Evolutionary conservation across 2,888 invertebrate genomes (phyloP).

Genomic region (Drosophila eohydei): DNA sequence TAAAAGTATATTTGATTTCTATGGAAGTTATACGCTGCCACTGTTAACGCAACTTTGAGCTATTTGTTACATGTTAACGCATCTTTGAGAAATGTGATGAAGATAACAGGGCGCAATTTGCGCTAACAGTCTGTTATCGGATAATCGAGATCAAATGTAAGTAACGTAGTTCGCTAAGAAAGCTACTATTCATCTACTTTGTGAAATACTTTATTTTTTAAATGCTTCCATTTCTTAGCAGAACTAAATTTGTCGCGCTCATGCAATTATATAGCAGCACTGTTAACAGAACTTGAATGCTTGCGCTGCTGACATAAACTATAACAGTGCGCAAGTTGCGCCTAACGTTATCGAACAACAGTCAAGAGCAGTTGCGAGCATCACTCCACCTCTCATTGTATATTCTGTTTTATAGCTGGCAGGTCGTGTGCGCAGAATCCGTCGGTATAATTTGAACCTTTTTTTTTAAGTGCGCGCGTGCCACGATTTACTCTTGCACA

Average conservation of each 20-base stretch:
- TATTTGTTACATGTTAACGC: no score
- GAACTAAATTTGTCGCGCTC: no score
- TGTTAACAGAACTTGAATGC: conserved; percentile 19
- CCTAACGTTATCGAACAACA: conserved; percentile 21
- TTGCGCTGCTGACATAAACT: conserved; percentile 8
- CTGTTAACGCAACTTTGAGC: background rate
- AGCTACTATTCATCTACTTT: background rate
- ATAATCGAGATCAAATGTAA: background rate
- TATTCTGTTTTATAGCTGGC: conserved; percentile 52
- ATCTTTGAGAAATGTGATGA: no score
- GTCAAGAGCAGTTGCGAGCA: conserved; percentile 2
- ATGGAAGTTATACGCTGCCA: background rate
- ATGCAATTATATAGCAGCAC: background rate
- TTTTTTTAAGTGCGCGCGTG: conserved; percentile 61
- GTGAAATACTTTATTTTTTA: no score
- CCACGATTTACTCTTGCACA: conserved; percentile 54
- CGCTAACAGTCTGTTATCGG: background rate
- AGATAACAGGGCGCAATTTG: background rate
- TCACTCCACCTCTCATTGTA: conserved; percentile 38
- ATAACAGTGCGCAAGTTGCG: conserved; percentile 7
- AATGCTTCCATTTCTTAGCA: background rate
- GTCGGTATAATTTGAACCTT: conserved; percentile 51
- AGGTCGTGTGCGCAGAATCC: conserved; percentile 59
- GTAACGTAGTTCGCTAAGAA: background rate
- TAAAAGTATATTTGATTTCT: no score